Evolutionary conservation across 1,140 invertebrate species (phyloP).

Genomic region (Drosophila fuyamai): DNA sequence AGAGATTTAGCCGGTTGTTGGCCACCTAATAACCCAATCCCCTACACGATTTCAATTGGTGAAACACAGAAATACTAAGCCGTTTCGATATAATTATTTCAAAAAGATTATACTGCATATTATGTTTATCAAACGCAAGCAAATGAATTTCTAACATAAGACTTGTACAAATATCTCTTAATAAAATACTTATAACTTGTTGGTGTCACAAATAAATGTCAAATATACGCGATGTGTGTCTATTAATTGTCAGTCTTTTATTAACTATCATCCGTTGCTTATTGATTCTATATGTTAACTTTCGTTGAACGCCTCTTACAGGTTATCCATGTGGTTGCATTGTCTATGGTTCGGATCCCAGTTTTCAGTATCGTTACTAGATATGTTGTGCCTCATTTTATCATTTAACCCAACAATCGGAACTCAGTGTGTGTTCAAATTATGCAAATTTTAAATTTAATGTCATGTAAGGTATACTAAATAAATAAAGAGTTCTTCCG

Average conservation of each 20-base stretch:
- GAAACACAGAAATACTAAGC: slow-evolving; percentile 55
- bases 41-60: slow-evolving; percentile 15
- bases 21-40: slow-evolving; percentile 12
- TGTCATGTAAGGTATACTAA: slow-evolving; percentile 21
- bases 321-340: slow-evolving; percentile 83
- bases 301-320: slow-evolving; percentile 70
- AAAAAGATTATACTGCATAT: slow-evolving; percentile 11
- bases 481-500: slow-evolving; percentile 33
- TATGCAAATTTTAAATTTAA: slow-evolving; percentile 19
- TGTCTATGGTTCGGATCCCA: slow-evolving; percentile 82
- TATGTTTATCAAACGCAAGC: slow-evolving; percentile 13
- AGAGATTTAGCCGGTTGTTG: slow-evolving; percentile 48
- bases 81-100: slow-evolving; percentile 58
- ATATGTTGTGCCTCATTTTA: slow-evolving; percentile 40
- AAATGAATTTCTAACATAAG: slow-evolving; percentile 45
- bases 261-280: slow-evolving; percentile 41
- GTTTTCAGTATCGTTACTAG: slow-evolving; percentile 80
- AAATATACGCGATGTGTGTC: slow-evolving; percentile 29
- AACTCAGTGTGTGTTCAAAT: slow-evolving; percentile 36
- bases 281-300: slow-evolving; percentile 52
- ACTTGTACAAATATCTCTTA: slow-evolving; percentile 18
- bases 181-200: slow-evolving; percentile 15
- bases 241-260: slow-evolving; percentile 24
- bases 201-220: slow-evolving; percentile 58
- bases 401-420: slow-evolving; percentile 33